Conservation (phyloP, 2,888 invertebrate genomes). For the Nomada fabriciana region DNA sequence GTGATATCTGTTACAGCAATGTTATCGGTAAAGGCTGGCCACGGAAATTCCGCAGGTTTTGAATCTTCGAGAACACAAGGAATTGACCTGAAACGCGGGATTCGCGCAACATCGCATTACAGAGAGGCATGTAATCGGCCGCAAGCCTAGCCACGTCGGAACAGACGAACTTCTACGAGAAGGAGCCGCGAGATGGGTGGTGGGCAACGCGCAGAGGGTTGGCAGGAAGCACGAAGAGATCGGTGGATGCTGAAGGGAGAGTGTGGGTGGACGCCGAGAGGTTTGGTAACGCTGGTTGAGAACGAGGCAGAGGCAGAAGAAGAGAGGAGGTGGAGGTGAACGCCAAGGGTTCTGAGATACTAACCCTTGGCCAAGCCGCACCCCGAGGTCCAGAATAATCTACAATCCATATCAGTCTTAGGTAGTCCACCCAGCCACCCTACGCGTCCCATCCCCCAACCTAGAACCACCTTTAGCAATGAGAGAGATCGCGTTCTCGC, state of each 20-base stretch:
- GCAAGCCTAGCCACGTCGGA: conserved; percentile 79
- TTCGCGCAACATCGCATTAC: conserved; percentile 81
- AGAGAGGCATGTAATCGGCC: conserved; percentile 81
- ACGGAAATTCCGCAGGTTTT: conserved; percentile 61
- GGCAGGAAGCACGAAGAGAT: conserved; percentile 60
- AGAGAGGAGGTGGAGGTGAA: conserved; percentile 69
- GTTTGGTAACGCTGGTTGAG: conserved; percentile 73
- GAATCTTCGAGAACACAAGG: conserved; percentile 49
- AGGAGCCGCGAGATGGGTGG: conserved; percentile 67
- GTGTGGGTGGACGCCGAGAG: conserved; percentile 70
- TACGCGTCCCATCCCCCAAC: conserved; percentile 65
- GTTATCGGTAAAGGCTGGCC: not conserved
- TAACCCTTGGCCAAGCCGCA: conserved; percentile 83
- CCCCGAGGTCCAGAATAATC: conserved; percentile 84
- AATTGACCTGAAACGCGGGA: conserved; percentile 69
- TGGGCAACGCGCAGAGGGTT: conserved; percentile 58
- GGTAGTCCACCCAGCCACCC: conserved; percentile 79
- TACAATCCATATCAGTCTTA: conserved; percentile 85
- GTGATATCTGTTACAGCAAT: not conserved
- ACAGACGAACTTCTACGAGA: conserved; percentile 73
- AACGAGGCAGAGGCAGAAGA: conserved; percentile 66
- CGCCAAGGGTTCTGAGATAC: conserved; percentile 78
- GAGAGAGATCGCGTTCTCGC: conserved; percentile 68
- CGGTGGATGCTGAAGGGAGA: conserved; percentile 61
- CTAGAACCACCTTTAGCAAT: conserved; percentile 79